Evolutionary conservation across 2,113 vertebrate species (phyloP).

Genomic region (Amphilophus citrinellus): DNA sequence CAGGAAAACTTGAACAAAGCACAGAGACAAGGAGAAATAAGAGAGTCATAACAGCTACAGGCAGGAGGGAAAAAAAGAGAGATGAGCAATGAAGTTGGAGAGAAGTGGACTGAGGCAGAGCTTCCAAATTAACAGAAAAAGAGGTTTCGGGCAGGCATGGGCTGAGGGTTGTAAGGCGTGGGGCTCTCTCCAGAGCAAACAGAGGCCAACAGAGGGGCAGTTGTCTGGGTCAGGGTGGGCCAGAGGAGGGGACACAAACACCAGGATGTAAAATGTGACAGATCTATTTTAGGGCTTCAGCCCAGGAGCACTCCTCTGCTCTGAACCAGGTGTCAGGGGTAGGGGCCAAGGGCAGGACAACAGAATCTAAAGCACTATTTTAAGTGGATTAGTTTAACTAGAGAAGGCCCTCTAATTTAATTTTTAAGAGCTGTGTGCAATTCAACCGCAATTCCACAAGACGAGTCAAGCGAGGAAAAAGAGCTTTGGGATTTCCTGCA

Average conservation of each 20-base stretch:
- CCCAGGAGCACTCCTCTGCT: conserved; percentile 61
- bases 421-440: conserved; percentile 13
- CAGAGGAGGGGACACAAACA: conserved; percentile 71
- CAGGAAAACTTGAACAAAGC: conserved; percentile 51
- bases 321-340: conserved; percentile 70
- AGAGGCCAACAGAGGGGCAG: conserved; percentile 72
- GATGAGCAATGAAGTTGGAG: conserved; percentile 24
- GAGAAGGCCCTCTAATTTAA: conserved; percentile 38
- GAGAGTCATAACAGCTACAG: conserved; percentile 10
- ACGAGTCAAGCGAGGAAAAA: neutral
- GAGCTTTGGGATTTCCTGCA: conserved; percentile 24
- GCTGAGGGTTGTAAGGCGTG: conserved; percentile 34
- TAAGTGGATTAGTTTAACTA: conserved; percentile 56
- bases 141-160: conserved; percentile 51
- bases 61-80: conserved; percentile 16
- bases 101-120: conserved; percentile 40
- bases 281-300: conserved; percentile 74
- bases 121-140: conserved; percentile 27
- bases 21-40: conserved; percentile 29
- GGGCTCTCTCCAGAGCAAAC: conserved; percentile 73
- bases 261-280: conserved; percentile 80
- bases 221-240: conserved; percentile 67
- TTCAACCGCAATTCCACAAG: conserved; percentile 1
- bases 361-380: conserved; percentile 39
- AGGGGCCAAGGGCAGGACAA: conserved; percentile 69